Evolutionary conservation across 2,113 vertebrate species (phyloP).

Genomic region (Rana temporaria): DNA sequence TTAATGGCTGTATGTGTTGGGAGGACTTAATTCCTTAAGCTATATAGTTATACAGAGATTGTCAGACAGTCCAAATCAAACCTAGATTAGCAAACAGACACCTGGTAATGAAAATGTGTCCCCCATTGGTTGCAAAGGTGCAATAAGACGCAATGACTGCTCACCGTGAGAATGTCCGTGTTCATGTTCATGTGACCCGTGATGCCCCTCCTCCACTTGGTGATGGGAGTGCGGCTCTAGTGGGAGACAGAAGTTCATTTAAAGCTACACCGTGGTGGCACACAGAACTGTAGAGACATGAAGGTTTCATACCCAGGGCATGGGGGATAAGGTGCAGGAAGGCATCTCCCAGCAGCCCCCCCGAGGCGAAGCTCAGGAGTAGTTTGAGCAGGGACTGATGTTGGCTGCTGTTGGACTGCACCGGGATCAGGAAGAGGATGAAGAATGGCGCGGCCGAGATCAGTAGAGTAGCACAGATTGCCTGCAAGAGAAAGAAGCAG

Average conservation of each 20-base stretch:
- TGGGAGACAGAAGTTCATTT: background rate
- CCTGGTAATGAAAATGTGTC: no score
- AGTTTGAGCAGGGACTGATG: slow-evolving; percentile 87
- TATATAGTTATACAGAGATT: no score
- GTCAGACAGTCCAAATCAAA: no score
- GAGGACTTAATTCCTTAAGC: no score
- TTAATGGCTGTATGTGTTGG: no score
- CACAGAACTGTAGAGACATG: background rate
- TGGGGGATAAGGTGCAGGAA: slow-evolving; percentile 93
- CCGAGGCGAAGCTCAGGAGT: slow-evolving; percentile 89
- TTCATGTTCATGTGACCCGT: slow-evolving; percentile 65
- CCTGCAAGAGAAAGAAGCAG: slow-evolving; percentile 66
- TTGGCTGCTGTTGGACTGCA: slow-evolving; percentile 86
- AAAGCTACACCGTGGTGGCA: background rate
- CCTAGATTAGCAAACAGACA: no score
- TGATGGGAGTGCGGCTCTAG: slow-evolving; percentile 84
- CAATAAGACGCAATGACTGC: background rate
- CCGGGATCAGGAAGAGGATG: slow-evolving; percentile 89
- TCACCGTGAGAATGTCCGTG: slow-evolving; percentile 71
- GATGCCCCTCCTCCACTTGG: slow-evolving; percentile 62
- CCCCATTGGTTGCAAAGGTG: background rate
- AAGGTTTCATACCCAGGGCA: slow-evolving; percentile 77
- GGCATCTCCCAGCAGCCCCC: slow-evolving; percentile 89
- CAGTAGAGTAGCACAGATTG: slow-evolving; percentile 84
- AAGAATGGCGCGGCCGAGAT: slow-evolving; percentile 90